Evolutionary conservation across 2,797 vertebrate species (phyloP).

Genomic region (Karalla daura): DNA sequence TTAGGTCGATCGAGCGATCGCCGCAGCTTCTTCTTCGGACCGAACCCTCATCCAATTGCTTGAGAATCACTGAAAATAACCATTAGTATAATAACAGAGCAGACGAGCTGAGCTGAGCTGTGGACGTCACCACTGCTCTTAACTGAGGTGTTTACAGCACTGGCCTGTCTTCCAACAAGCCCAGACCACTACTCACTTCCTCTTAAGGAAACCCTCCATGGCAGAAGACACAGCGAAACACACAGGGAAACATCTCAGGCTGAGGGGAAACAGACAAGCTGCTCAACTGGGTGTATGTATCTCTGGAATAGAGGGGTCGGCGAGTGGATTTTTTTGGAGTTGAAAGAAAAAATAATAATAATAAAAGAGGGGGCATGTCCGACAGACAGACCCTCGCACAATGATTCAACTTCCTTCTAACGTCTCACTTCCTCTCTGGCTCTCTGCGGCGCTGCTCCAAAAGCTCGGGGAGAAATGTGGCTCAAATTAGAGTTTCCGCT

Average conservation of each 20-base stretch:
- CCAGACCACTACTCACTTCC: constrained; percentile 61
- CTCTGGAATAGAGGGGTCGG: too few species aligned
- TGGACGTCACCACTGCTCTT: constrained; percentile 2
- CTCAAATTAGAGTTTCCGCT: constrained; percentile 86
- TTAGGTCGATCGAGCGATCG: not conserved
- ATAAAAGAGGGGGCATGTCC: constrained; percentile 40
- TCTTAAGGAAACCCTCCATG: constrained; percentile 37
- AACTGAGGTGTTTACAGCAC: constrained; percentile 22
- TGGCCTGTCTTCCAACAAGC: constrained; percentile 38
- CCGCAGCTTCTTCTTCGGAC: not conserved
- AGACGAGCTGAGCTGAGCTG: not conserved
- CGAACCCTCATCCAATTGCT: not conserved
- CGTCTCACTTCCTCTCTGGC: constrained; percentile 80
- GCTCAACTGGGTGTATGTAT: too few species aligned
- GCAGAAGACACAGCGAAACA: constrained; percentile 39
- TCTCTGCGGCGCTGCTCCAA: constrained; percentile 60
- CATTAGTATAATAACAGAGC: not conserved
- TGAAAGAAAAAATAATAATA: constrained; percentile 26
- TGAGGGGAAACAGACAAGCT: not conserved
- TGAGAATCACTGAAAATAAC: not conserved
- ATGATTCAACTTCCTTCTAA: constrained; percentile 82
- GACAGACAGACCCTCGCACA: constrained; percentile 65
- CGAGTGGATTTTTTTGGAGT: too few species aligned
- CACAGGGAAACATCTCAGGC: constrained; percentile 21
- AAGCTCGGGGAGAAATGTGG: constrained; percentile 81